Evolutionary conservation across 92 coral and sea anemone genomes (phyloP).

Genomic region (Muricea muricata): DNA sequence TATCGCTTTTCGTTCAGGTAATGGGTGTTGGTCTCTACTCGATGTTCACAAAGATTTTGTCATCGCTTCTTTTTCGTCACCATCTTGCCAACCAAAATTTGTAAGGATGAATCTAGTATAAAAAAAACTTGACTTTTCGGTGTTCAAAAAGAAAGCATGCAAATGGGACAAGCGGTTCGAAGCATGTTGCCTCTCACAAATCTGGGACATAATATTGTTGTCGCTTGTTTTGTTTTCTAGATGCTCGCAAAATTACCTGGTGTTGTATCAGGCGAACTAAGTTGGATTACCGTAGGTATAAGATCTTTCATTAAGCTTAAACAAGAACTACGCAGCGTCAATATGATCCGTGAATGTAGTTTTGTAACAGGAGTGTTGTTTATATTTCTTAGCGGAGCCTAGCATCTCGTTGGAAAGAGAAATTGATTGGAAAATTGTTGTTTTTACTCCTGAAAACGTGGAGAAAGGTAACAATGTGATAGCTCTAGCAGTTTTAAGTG

Average conservation of each 20-base stretch:
- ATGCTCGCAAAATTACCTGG: constrained; percentile 68
- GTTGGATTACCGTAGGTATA: constrained; percentile 75
- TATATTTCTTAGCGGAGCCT: constrained; percentile 49
- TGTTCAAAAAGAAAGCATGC: too few species aligned
- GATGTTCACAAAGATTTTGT: constrained; percentile 76
- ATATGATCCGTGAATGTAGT: too few species aligned
- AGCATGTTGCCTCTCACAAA: too few species aligned
- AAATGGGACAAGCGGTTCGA: too few species aligned
- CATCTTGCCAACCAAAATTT: constrained; percentile 70
- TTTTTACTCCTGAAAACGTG: constrained; percentile 52
- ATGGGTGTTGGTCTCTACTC: constrained; percentile 84
- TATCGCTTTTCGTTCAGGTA: constrained; percentile 54
- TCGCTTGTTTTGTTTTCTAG: constrained; percentile 39
- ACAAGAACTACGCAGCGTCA: too few species aligned
- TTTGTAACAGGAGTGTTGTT: neutral
- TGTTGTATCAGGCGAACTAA: constrained; percentile 36
- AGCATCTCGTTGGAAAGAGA: constrained; percentile 45
- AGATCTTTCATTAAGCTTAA: neutral
- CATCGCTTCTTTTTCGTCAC: constrained; percentile 69
- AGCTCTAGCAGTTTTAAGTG: too few species aligned
- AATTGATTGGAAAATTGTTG: constrained; percentile 69
- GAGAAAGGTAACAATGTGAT: constrained; percentile 40
- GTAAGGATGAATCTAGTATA: too few species aligned
- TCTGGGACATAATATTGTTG: too few species aligned
- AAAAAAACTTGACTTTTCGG: too few species aligned